phyloP scores from a whole-genome alignment of 2,888 invertebrate species.

The Lacanobia oleracea region DNA sequence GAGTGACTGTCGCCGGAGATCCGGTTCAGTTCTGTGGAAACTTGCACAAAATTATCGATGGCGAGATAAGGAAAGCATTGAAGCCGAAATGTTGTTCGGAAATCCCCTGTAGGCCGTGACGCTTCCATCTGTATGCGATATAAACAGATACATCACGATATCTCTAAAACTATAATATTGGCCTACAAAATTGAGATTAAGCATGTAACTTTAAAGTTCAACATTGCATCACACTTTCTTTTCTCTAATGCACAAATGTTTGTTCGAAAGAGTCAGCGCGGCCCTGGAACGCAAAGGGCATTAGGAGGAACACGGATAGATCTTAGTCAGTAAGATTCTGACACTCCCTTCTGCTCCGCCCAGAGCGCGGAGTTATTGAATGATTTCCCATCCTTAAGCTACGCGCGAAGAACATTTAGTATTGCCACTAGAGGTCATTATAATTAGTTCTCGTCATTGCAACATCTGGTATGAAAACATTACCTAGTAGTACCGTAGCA shows the following conservation, averaged over 20 bases:
- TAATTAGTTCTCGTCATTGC: neutral
- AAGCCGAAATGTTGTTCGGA: constrained; percentile 22
- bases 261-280: no score
- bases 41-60: constrained; percentile 22
- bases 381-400: no score
- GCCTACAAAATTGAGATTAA: no score
- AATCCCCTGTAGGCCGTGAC: constrained; percentile 18
- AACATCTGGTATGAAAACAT: neutral
- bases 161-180: no score
- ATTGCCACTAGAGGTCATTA: neutral
- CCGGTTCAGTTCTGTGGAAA: constrained; percentile 28
- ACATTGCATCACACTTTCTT: neutral
- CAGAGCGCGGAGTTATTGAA: no score
- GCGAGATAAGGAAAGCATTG: constrained; percentile 29
- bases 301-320: no score
- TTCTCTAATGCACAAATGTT: neutral
- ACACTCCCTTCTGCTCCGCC: no score
- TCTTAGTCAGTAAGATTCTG: no score
- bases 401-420: no score
- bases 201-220: no score
- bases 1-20: constrained; percentile 15
- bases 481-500: no score
- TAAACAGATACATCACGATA: neutral
- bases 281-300: no score
- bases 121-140: constrained; percentile 4